Evolutionary conservation across 2,113 vertebrate genomes (phyloP), one percentile per base, ranked within the genome.

Genomic region (Gnathonemus longibarbis): DNA sequence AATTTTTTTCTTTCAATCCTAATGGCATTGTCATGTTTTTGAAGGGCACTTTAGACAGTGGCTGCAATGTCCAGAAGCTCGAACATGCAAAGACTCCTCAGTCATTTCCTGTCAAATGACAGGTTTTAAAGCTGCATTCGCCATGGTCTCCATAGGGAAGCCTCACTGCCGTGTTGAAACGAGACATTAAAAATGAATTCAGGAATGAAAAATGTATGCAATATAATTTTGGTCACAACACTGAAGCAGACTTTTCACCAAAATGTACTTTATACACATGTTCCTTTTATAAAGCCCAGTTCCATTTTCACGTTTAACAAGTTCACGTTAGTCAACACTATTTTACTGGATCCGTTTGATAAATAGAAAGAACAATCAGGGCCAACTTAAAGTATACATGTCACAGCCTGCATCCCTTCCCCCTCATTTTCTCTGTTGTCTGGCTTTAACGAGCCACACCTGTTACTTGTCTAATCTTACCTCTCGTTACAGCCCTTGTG

Each of bases 21-120:
- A 89, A 89, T 39, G 50, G 31, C 19, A 15, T 49, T 89, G 70
- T 56, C 88, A 89, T n/a, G 77, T 89, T 84, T 52, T 19, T 39
- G 70, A 89, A 56, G 74, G 49, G 46, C 48, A 50, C 21, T 39
- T 84, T n/a, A 56, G 70, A 27, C 24, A 49, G 58, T 74, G 58
- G 58, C 58, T 49, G 39, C 42, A 70, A 88, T 70, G 45, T 74
- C 85, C 50, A 87, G 27, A 52, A 48, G 85, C 58, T 19, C 1
- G 15, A 48, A 70, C 42, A 88, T 74, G 24, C 56, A 70, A 70
- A 27, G 52, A 17, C 15, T 49, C n/a, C 85, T 53, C 85, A 56
- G 85, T 27, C 50, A 6, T 19, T 88, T 48, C n/a, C 24, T 6
- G 42, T 50, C 58, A 74, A 70, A 11, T 46, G 66, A 74, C 15